phyloP scores from a whole-genome alignment of 1,140 invertebrate species.

The Doryteuthis pealeii region DNA sequence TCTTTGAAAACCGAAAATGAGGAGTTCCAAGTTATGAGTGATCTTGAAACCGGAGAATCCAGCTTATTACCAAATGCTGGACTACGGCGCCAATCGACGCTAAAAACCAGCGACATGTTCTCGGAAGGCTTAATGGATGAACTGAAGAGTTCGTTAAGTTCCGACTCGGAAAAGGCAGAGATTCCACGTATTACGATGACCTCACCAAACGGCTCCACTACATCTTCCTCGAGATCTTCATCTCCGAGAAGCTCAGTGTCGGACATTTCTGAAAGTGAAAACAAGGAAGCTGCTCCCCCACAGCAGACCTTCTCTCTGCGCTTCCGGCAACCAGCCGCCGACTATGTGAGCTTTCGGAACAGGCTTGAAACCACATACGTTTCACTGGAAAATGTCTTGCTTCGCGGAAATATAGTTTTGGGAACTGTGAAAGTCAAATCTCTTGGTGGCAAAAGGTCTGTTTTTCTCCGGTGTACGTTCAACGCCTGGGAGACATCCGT shows the following conservation, averaged over 20 bases:
- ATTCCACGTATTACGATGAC: background rate
- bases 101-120: background rate
- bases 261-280: background rate
- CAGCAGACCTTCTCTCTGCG: conserved; percentile 55
- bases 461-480: conserved; percentile 76
- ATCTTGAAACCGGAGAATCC: background rate
- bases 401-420: conserved; percentile 78
- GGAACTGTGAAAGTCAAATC: conserved; percentile 69
- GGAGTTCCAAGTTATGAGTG: too few relatives aligned
- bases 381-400: conserved; percentile 88
- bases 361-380: conserved; percentile 80
- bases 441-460: conserved; percentile 70
- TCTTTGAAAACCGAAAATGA: too few relatives aligned
- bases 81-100: background rate
- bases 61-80: background rate
- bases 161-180: background rate
- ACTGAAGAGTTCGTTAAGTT: background rate
- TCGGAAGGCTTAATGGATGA: background rate
- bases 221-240: background rate
- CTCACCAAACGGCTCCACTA: background rate
- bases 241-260: background rate
- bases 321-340: conserved; percentile 89
- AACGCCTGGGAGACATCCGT: conserved; percentile 79
- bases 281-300: background rate
- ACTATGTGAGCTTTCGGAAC: conserved; percentile 85